Evolutionary conservation across 53 echinoderm and acorn worm genomes (phyloP).

Genomic region (Paracentrotus lividus): DNA sequence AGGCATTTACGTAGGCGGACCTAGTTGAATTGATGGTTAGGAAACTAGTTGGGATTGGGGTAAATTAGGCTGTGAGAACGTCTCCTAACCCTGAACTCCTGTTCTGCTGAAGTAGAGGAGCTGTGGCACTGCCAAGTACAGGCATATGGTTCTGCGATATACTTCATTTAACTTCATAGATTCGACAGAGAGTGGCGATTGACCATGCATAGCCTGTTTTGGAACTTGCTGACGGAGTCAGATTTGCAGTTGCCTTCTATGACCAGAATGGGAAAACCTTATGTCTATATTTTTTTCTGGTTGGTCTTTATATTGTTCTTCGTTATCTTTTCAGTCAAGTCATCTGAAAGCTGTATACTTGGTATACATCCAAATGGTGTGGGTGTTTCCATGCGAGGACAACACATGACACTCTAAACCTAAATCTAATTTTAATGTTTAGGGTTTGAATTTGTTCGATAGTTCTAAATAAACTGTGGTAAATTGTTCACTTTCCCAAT

Average conservation of each 20-base stretch:
- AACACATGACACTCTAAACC: too few species aligned
- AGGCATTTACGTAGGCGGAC: not conserved
- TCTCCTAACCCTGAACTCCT: slow-evolving; percentile 36
- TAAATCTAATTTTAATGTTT: too few species aligned
- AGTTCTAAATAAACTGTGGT: too few species aligned
- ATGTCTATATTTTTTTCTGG: slow-evolving; percentile 57
- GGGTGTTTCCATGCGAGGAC: too few species aligned
- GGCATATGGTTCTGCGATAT: slow-evolving; percentile 69
- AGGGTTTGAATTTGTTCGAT: too few species aligned
- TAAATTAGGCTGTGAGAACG: not conserved
- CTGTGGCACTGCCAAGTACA: slow-evolving; percentile 19
- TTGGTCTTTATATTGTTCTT: slow-evolving; percentile 29
- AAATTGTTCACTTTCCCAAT: too few species aligned
- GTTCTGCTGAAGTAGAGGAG: not conserved
- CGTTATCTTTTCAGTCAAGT: slow-evolving; percentile 1
- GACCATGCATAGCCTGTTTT: slow-evolving; percentile 62
- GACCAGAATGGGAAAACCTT: slow-evolving; percentile 59
- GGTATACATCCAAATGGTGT: not conserved
- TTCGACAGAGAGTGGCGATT: slow-evolving; percentile 57
- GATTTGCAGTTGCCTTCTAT: slow-evolving; percentile 63
- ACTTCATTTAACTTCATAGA: slow-evolving; percentile 67
- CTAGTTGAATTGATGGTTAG: not conserved
- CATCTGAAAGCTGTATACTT: slow-evolving; percentile 18
- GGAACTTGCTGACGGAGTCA: slow-evolving; percentile 66
- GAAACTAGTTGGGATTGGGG: not conserved